phyloP scores from a whole-genome alignment of 2,888 invertebrate species.

The Ophioninae sp. region DNA sequence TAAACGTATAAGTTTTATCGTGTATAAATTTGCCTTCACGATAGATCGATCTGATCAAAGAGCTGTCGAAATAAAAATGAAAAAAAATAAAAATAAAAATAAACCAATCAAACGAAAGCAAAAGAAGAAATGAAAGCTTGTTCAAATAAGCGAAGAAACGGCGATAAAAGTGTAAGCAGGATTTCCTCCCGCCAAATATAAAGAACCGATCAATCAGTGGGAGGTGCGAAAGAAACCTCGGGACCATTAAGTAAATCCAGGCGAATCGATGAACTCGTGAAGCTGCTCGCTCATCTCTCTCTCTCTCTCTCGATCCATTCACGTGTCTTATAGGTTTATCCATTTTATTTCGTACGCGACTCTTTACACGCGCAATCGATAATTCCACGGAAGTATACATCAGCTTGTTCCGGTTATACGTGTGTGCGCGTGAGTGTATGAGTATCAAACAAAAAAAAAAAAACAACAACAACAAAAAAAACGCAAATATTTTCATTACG shows the following conservation, averaged over 20 bases:
- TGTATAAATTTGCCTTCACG: constrained; percentile 6
- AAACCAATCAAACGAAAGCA: background rate
- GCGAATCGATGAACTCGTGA: constrained; percentile 37
- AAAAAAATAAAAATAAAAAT: constrained; percentile 6
- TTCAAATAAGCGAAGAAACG: background rate
- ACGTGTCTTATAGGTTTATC: constrained; percentile 52
- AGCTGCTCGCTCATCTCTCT: constrained; percentile 23
- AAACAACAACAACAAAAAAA: constrained; percentile 44
- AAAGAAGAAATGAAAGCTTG: background rate
- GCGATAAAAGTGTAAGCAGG: constrained; percentile 17
- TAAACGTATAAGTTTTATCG: background rate
- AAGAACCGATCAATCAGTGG: constrained; percentile 27
- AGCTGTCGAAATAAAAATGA: constrained; percentile 9
- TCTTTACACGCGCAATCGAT: constrained; percentile 30
- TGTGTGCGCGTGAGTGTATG: background rate
- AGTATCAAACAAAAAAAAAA: constrained; percentile 11
- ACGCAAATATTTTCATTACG: constrained; percentile 62
- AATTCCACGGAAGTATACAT: constrained; percentile 58
- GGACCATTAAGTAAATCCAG: constrained; percentile 40
- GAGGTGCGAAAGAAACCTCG: constrained; percentile 12
- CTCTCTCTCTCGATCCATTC: constrained; percentile 48
- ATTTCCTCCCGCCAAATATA: constrained; percentile 44
- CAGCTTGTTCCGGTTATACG: constrained; percentile 24
- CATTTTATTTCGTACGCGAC: constrained; percentile 58
- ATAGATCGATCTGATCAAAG: constrained; percentile 26